Base-by-base conservation (phyloP, 2,888 invertebrate species). In the Neoitamus cyanurus region DNA sequence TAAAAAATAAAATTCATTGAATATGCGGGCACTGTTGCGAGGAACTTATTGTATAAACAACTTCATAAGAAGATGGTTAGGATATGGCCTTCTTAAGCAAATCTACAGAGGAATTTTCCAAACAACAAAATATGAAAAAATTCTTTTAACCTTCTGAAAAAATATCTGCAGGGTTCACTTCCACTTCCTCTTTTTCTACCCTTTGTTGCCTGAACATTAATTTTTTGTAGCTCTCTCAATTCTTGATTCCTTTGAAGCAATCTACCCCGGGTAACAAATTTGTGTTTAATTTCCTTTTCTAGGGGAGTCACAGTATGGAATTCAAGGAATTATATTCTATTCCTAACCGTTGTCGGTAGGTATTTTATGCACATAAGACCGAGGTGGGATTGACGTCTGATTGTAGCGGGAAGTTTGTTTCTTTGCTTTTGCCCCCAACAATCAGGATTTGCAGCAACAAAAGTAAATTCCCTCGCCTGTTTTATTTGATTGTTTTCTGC, bases 401-500 rank as follows among this genome's bases (percentile, higher is more conserved):
- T 58, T 58, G 58, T 58, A 25, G 20, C 9, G 25, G 58, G 58
- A 58, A 25, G 58, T 58, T 58, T 58, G 58, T 58, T 58, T 58
- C n/a, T 20, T 58, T 58, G 15, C 58, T 6, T 58, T 48, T 58
- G 20, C 25, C 25, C 58, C 42, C 13, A 42, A 9, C 20, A 58
- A 58, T 58, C 20, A 58, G 20, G 58, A 20, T 58, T 70, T 70
- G 31, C 9, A 70, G 28, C 30, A 30, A 70, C 34, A 20, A 70
- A 70, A 70, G 70, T 34, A 70, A 34, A 70, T 70, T 70, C 15
- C 34, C 70, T 70, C n/a, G 31, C 34, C 34, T 70, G 70, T 13
- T 70, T n/a, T 70, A 70, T 70, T 70, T 70, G 70, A 58, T 58
- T 25, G 58, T 58, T 58, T 58, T 70, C 70, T 30, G 34, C 70